Percentiles rank a stretch among this genome's conserved stretches.
Evolutionary conservation across 2,797 vertebrate species (phyloP).

Genomic region (Mastacembelus armatus): DNA sequence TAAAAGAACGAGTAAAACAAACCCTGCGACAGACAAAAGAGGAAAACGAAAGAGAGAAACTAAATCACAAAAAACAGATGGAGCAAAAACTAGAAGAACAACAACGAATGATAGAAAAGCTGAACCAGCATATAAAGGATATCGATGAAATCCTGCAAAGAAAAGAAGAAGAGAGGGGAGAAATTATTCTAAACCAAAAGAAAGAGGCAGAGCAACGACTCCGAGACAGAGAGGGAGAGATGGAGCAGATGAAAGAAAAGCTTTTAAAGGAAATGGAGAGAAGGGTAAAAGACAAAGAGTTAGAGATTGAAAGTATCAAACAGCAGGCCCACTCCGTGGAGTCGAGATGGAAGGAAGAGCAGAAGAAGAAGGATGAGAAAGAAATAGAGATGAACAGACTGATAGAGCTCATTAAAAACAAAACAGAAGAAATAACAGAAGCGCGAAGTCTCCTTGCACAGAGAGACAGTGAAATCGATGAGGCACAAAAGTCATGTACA

Average conservation of each 20-base stretch:
- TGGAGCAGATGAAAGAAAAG: slow-evolving; percentile 49
- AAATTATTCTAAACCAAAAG: slow-evolving; percentile 55
- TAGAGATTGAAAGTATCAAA: slow-evolving; percentile 40
- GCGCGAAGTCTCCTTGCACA: neutral
- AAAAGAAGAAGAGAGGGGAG: slow-evolving; percentile 60
- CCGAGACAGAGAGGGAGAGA: slow-evolving; percentile 42
- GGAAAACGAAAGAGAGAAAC: slow-evolving; percentile 14
- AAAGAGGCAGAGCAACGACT: slow-evolving; percentile 55
- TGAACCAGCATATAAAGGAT: slow-evolving; percentile 50
- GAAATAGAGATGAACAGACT: slow-evolving; percentile 46
- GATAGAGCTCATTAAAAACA: slow-evolving; percentile 30
- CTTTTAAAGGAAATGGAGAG: slow-evolving; percentile 38
- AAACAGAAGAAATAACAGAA: slow-evolving; percentile 28
- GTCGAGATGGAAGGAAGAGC: slow-evolving; percentile 59
- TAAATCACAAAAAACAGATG: slow-evolving; percentile 26
- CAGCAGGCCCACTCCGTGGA: slow-evolving; percentile 41
- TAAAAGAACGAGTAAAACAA: slow-evolving; percentile 5
- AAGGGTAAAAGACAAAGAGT: slow-evolving; percentile 49
- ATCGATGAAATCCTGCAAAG: slow-evolving; percentile 54
- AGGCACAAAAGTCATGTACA: slow-evolving; percentile 31
- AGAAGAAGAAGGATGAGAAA: slow-evolving; percentile 42
- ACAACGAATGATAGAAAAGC: slow-evolving; percentile 18
- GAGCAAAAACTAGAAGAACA: slow-evolving; percentile 40
- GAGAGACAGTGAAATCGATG: slow-evolving; percentile 31
- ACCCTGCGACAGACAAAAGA: slow-evolving; percentile 6